Evolutionary conservation across 1,140 invertebrate species (phyloP).

Genomic region (Dreissena rostriformis): DNA sequence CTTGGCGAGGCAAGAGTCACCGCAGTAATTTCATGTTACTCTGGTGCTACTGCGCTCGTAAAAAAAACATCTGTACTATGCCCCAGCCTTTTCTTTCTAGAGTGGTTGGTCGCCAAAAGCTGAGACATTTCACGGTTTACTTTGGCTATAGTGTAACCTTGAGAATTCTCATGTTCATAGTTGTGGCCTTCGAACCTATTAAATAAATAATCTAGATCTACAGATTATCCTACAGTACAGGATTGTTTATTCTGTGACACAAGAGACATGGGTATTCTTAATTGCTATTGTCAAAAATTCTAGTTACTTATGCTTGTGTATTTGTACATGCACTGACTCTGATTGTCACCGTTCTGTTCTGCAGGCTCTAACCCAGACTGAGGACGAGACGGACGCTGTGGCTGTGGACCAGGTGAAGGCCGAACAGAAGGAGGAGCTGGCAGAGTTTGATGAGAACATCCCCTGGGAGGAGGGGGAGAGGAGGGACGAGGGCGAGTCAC

Average conservation of each 20-base stretch:
- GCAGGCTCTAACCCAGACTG: slow-evolving; percentile 92
- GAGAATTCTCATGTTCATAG: too few relatives aligned
- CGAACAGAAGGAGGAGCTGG: slow-evolving; percentile 95
- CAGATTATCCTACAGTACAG: too few relatives aligned
- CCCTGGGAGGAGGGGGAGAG: slow-evolving; percentile 87
- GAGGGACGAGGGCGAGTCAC: slow-evolving; percentile 82
- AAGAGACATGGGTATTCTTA: too few relatives aligned
- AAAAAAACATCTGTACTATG: slow-evolving; percentile 7
- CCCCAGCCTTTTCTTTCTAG: neutral
- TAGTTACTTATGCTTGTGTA: too few relatives aligned
- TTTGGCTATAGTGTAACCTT: too few relatives aligned
- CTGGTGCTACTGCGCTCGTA: slow-evolving; percentile 23
- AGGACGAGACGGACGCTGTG: slow-evolving; percentile 96
- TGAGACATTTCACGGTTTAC: too few relatives aligned
- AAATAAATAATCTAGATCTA: too few relatives aligned
- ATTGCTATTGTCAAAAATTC: too few relatives aligned
- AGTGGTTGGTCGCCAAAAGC: too few relatives aligned
- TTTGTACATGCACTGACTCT: too few relatives aligned
- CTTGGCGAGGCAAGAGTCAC: slow-evolving; percentile 22
- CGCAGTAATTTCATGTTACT: slow-evolving; percentile 13
- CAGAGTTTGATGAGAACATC: slow-evolving; percentile 98
- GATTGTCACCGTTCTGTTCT: neutral
- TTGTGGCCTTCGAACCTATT: too few relatives aligned
- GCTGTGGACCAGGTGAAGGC: slow-evolving; percentile 95
- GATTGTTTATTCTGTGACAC: too few relatives aligned